Conservation (phyloP, 2,797 vertebrate species). For the Adelosebastes latens region DNA sequence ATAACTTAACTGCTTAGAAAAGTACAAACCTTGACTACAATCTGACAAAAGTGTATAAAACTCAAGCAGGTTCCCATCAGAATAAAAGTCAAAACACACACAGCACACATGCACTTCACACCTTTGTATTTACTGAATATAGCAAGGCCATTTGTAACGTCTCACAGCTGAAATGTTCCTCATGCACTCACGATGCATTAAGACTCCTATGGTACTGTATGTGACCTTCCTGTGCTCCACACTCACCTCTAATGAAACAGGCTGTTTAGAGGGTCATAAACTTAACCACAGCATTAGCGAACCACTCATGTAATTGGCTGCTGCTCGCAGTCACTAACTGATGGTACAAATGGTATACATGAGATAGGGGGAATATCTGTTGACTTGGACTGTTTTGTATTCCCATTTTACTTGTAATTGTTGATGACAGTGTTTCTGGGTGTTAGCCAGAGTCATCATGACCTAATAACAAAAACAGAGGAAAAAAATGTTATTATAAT, state of each 20-base stretch:
- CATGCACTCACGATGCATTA: conserved; percentile 19
- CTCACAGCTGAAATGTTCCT: conserved; percentile 1
- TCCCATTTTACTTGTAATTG: conserved; percentile 1
- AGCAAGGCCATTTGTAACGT: conserved; percentile 3
- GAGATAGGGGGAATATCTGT: background rate
- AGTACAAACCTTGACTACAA: background rate
- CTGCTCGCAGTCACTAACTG: conserved; percentile 6
- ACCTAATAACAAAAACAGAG: background rate
- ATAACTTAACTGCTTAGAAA: background rate
- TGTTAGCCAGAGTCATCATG: conserved; percentile 2
- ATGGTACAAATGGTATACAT: conserved; percentile 1
- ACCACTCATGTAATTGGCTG: conserved; percentile 51
- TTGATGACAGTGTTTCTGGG: background rate
- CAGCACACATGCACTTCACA: background rate
- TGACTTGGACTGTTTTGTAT: conserved; percentile 19
- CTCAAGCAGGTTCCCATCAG: background rate
- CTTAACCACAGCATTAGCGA: conserved; percentile 45
- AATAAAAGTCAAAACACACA: background rate
- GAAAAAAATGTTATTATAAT: background rate
- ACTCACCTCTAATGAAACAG: conserved; percentile 57
- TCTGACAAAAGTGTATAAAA: background rate
- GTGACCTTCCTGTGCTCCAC: conserved; percentile 42
- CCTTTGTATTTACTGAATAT: background rate
- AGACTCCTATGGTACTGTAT: background rate
- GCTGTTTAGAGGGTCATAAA: conserved; percentile 50